Base-by-base conservation (phyloP, 23 tunicate species). In the Ciona savignyi region DNA sequence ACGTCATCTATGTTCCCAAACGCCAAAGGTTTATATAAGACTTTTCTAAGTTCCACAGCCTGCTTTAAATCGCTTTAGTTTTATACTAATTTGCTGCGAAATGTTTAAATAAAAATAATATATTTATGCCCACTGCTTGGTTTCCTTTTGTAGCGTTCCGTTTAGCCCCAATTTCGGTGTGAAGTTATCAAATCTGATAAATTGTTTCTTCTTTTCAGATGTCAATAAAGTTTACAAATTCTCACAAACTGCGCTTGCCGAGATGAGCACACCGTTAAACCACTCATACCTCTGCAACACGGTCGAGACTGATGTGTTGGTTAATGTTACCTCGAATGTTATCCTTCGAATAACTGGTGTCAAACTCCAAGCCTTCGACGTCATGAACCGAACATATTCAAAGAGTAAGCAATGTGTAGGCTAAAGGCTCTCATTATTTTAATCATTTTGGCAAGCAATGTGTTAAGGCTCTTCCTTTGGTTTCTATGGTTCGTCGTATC, bases 301-400 rank as follows among this genome's bases (percentile, higher is more conserved):
- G 1, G 35, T 25, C 27, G 93, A 86, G 33, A 80, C 85, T 0
- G 93, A 86, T 31, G 42, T 86, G 0, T 34, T 80, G 64, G 73
- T 86, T 0, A 63, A 75, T 27, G 79, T 0, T 28, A 19, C 56
- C 21, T 15, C 66, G 24, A 68, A 31, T 21, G 81, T 83, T 29
- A 73, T 82, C 27, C 66, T 88, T 35, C 66, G 96, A 3, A 60
- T 89, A 4, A 65, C 70, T 48, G 96, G 96, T n/a, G 74, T 89
- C 2, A 72, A 71, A 68, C 29, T 75, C 21, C 84, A 89, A 30
- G 77, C 88, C 2, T 78, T 83, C 29, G 79, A 56, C 30, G 67
- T 85, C 30, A 48, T 42, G 19, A 49, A 71, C 2, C 21, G 24
- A 15, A 77, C 32, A 15, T 83, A 31, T 32, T 75, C 81, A 4